phyloP scores from a whole-genome alignment of 2,888 invertebrate species.

The Malthinus seriepunctatus region DNA sequence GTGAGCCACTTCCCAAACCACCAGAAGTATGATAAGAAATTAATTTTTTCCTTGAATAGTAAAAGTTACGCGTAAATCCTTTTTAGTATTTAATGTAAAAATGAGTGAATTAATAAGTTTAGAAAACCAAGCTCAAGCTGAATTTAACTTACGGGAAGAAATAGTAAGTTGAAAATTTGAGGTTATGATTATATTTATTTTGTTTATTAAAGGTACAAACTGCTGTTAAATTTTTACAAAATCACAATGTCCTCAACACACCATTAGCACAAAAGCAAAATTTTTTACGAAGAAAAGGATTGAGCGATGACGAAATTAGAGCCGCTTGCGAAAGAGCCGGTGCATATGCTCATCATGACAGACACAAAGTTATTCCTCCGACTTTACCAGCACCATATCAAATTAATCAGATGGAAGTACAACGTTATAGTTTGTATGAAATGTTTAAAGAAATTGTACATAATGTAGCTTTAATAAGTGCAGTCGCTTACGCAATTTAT shows the following conservation, averaged over 20 bases:
- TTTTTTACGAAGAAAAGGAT: slow-evolving; percentile 77
- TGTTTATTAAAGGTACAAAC: slow-evolving; percentile 70
- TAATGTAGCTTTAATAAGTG: slow-evolving; percentile 74
- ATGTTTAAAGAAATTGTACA: slow-evolving; percentile 71
- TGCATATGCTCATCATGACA: slow-evolving; percentile 47
- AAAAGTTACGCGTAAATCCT: too few species aligned
- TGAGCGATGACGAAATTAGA: slow-evolving; percentile 75
- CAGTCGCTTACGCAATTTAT: slow-evolving; percentile 77
- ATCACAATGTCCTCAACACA: slow-evolving; percentile 80
- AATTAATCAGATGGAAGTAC: slow-evolving; percentile 24
- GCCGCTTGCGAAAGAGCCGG: slow-evolving; percentile 72
- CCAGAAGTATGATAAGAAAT: too few species aligned
- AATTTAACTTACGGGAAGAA: too few species aligned
- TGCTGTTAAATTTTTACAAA: slow-evolving; percentile 83
- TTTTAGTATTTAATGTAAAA: too few species aligned
- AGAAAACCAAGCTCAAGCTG: too few species aligned
- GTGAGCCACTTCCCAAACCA: too few species aligned
- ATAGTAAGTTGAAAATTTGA: too few species aligned
- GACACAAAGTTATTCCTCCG: slow-evolving; percentile 36
- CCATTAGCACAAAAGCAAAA: slow-evolving; percentile 77
- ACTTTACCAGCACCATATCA: slow-evolving; percentile 38
- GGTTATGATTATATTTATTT: too few species aligned
- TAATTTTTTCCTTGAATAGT: too few species aligned
- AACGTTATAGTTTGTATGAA: slow-evolving; percentile 54
- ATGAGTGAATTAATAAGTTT: too few species aligned